phyloP scores from a whole-genome alignment of 2,113 vertebrate genomes.

The Mormyrus lacerda region DNA sequence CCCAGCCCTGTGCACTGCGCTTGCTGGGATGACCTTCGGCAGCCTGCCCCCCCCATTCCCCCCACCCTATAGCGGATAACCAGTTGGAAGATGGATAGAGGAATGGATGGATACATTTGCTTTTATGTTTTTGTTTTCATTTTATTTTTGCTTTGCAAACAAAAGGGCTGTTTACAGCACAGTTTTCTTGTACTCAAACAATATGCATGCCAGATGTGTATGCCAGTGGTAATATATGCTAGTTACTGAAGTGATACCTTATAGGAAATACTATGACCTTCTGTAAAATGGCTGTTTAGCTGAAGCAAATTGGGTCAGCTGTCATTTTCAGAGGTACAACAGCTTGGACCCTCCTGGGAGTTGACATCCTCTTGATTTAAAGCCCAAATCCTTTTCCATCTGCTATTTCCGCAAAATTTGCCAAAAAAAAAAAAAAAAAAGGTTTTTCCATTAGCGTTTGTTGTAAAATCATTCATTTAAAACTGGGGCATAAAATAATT shows the following conservation, averaged over 20 bases:
- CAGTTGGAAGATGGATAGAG: neutral
- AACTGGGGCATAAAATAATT: neutral
- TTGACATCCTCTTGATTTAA: neutral
- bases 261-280: neutral
- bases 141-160: neutral
- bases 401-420: neutral
- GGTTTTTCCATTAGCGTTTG: neutral
- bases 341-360: neutral
- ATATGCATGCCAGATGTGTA: neutral
- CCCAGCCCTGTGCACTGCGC: neutral
- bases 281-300: neutral
- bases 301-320: neutral
- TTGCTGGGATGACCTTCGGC: neutral
- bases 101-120: neutral
- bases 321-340: slow-evolving; percentile 2
- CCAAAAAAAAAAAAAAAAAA: neutral
- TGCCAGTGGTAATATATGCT: neutral
- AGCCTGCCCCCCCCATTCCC: no score
- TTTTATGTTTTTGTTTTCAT: neutral
- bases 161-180: neutral
- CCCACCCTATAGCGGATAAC: neutral
- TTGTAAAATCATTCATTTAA: neutral
- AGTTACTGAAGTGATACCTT: neutral
- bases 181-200: neutral
- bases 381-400: neutral